Conservation (phyloP, 2,888 invertebrate genomes). For the Tuberolachnus salignus region DNA sequence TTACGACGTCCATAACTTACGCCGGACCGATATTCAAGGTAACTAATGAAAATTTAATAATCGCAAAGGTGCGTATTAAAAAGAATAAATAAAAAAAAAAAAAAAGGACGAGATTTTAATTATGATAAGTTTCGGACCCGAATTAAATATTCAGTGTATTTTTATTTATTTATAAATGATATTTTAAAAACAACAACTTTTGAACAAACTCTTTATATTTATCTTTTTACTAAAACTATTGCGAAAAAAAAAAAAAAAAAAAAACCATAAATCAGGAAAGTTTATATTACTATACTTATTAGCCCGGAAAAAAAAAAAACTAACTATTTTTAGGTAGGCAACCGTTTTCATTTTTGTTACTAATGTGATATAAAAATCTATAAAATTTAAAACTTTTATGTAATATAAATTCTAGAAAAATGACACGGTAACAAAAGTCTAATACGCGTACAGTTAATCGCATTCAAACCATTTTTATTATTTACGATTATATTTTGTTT, state of each 20-base stretch:
- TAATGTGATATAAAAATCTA: background rate
- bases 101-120: constrained; percentile 23
- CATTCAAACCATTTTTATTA: no score
- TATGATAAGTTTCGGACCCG: constrained; percentile 29
- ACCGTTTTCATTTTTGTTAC: background rate
- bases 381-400: no score
- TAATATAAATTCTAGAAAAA: no score
- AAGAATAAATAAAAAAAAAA: no score
- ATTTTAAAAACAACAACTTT: constrained; percentile 14
- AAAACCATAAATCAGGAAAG: constrained; percentile 30
- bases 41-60: constrained; percentile 1
- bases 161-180: constrained; percentile 16
- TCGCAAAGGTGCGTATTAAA: constrained; percentile 1
- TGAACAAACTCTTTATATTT: constrained; percentile 25
- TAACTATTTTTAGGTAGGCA: background rate
- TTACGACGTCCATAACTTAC: no score
- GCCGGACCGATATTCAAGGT: no score
- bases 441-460: no score
- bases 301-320: background rate
- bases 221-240: constrained; percentile 18
- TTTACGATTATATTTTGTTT: no score
- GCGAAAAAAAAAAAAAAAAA: constrained; percentile 5
- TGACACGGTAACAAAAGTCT: no score
- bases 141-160: constrained; percentile 18
- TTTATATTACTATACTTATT: background rate